Evolutionary conservation across 2,113 vertebrate species (phyloP).

Genomic region (Corydoras sp.): DNA sequence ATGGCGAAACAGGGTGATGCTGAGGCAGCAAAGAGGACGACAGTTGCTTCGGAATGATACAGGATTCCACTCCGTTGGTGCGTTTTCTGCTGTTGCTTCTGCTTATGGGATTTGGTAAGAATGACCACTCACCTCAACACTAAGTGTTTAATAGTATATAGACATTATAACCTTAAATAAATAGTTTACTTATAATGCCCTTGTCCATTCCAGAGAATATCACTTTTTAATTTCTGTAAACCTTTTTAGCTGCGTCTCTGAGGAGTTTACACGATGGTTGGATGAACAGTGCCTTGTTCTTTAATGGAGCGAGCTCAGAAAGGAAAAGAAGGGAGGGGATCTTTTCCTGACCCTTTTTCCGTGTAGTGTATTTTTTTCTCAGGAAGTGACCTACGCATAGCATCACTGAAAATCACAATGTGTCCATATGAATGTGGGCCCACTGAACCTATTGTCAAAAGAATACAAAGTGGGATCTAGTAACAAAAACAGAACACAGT

Average conservation of each 20-base stretch:
- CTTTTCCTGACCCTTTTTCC: slow-evolving; percentile 46
- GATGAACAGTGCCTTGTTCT: slow-evolving; percentile 4
- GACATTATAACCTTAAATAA: neutral
- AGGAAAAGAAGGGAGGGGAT: slow-evolving; percentile 35
- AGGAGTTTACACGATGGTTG: slow-evolving; percentile 15
- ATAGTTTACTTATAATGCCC: neutral
- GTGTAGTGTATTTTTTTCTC: slow-evolving; percentile 38
- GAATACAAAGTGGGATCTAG: neutral
- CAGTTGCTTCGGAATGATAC: slow-evolving; percentile 86
- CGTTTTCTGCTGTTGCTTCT: slow-evolving; percentile 71
- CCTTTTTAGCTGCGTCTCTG: too few relatives aligned
- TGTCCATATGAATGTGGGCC: slow-evolving; percentile 17
- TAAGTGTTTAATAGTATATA: neutral
- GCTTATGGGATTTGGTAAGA: slow-evolving; percentile 85
- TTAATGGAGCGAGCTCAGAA: slow-evolving; percentile 17
- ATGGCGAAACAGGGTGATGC: slow-evolving; percentile 71
- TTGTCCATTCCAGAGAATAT: neutral
- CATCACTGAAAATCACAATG: slow-evolving; percentile 37
- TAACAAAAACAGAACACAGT: neutral
- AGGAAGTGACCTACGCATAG: slow-evolving; percentile 44
- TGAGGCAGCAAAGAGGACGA: slow-evolving; percentile 68
- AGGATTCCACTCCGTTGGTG: slow-evolving; percentile 70
- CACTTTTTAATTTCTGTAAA: too few relatives aligned
- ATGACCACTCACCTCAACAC: neutral
- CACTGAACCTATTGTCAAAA: slow-evolving; percentile 4